A percentile compares a stretch with the other conserved stretches of the same genome.
These are phyloP conservation scores for Chloropsis cyanopogon DNA, from an alignment of 2,113 vertebrate genomes.

Conservation along the genomic window DNA sequence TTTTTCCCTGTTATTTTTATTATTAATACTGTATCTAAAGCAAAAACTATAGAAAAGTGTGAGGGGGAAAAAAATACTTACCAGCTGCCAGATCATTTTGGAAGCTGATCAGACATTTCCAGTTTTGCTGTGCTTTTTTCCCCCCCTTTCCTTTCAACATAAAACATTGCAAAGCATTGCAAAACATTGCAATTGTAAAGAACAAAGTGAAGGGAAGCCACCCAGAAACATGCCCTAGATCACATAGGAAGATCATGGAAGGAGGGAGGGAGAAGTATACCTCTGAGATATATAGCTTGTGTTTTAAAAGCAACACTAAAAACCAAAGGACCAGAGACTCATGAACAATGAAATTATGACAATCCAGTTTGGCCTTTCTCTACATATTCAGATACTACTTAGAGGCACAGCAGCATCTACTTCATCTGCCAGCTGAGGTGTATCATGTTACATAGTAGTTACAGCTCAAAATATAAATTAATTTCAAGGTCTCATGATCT, in stretches of 20 bases:
- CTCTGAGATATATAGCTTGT: neutral
- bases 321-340: neutral
- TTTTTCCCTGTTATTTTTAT: neutral
- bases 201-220: neutral
- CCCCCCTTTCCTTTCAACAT: neutral
- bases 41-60: neutral
- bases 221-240: neutral
- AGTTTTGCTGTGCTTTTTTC: neutral
- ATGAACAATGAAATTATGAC: neutral
- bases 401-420: neutral
- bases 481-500: slow-evolving; percentile 13
- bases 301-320: neutral
- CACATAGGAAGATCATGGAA: neutral
- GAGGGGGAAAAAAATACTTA: neutral
- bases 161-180: neutral
- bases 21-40: neutral
- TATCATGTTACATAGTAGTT: neutral
- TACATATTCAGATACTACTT: neutral
- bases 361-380: neutral
- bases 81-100: neutral
- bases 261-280: neutral
- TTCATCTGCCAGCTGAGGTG: neutral
- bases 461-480: slow-evolving; percentile 9
- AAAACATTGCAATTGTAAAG: neutral
- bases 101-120: neutral